These are phyloP conservation scores for Anableps anableps DNA, from an alignment of 2,797 vertebrate genomes.

Conservation along the genomic window DNA sequence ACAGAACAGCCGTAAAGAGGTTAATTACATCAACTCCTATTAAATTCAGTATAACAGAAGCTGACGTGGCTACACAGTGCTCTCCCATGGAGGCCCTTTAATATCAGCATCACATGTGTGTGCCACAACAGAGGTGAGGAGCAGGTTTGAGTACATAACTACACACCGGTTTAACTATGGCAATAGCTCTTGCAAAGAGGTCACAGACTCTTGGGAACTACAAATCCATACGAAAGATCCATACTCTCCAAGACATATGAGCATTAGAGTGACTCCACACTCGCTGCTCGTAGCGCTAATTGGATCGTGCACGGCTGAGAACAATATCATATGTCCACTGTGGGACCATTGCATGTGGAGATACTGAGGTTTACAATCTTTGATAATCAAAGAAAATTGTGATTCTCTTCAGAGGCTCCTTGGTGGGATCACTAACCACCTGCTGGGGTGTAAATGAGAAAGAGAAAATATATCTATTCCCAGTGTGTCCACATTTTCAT, in stretches of 20 bases:
- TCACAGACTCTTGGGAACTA: conserved; percentile 54
- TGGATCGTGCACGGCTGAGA: conserved; percentile 65
- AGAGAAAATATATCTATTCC: conserved; percentile 1
- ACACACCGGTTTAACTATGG: conserved; percentile 59
- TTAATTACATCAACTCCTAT: conserved; percentile 23
- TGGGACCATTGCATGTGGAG: conserved; percentile 30
- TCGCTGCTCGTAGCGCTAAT: conserved; percentile 65
- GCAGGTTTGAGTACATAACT: conserved; percentile 36
- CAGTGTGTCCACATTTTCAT: conserved; percentile 34
- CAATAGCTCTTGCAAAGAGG: conserved; percentile 62
- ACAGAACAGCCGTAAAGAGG: background rate
- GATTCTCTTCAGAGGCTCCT: conserved; percentile 24
- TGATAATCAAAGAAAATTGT: conserved; percentile 36
- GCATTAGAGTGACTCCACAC: conserved; percentile 45
- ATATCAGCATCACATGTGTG: conserved; percentile 52
- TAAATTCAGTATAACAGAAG: conserved; percentile 17
- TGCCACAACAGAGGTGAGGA: conserved; percentile 28
- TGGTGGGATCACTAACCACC: conserved; percentile 21
- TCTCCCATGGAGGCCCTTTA: conserved; percentile 41
- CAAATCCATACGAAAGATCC: conserved; percentile 75
- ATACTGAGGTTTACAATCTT: conserved; percentile 19
- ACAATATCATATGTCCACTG: conserved; percentile 47
- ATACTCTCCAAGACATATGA: conserved; percentile 59
- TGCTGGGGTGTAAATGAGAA: conserved; percentile 1
- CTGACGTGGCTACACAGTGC: conserved; percentile 6